Conservation (phyloP, 2,888 invertebrate species). For the Rosalia funebris region DNA sequence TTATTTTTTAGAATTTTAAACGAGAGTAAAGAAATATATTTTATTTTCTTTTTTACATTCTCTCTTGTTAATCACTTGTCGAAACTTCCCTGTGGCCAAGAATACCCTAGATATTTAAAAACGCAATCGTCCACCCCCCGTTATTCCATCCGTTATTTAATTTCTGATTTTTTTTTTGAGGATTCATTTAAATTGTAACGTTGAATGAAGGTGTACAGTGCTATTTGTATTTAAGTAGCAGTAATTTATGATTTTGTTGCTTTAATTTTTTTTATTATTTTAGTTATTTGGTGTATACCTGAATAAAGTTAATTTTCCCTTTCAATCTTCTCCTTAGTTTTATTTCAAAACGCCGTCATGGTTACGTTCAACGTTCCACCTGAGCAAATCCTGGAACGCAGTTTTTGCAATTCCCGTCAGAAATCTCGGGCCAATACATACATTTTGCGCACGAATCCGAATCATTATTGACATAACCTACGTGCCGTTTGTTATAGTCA, state of each 20-base stretch:
- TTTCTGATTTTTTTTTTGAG: conserved; percentile 22
- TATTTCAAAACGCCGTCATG: conserved; percentile 24
- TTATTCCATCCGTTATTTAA: background rate
- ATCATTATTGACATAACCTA: too few species aligned
- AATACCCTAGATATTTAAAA: background rate
- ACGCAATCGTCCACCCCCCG: background rate
- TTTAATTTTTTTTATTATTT: conserved; percentile 49
- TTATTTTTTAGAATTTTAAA: too few species aligned
- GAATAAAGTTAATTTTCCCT: conserved; percentile 52
- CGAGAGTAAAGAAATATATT: too few species aligned
- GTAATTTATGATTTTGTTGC: conserved; percentile 57
- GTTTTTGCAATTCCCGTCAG: conserved; percentile 5
- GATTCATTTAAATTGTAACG: conserved; percentile 38
- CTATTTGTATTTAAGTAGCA: conserved; percentile 53
- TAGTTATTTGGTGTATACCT: conserved; percentile 53
- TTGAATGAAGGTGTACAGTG: conserved; percentile 50
- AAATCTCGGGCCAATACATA: too few species aligned
- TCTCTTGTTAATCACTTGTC: too few species aligned
- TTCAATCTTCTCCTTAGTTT: conserved; percentile 36
- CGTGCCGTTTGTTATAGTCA: too few species aligned
- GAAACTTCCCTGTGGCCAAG: too few species aligned
- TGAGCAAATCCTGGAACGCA: conserved; percentile 6
- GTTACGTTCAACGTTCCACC: conserved; percentile 2
- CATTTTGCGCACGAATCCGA: too few species aligned
- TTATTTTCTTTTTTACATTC: too few species aligned